These are phyloP conservation scores for Centruroides vittatus DNA, from an alignment of 1,140 invertebrate genomes.

Conservation along the genomic window DNA sequence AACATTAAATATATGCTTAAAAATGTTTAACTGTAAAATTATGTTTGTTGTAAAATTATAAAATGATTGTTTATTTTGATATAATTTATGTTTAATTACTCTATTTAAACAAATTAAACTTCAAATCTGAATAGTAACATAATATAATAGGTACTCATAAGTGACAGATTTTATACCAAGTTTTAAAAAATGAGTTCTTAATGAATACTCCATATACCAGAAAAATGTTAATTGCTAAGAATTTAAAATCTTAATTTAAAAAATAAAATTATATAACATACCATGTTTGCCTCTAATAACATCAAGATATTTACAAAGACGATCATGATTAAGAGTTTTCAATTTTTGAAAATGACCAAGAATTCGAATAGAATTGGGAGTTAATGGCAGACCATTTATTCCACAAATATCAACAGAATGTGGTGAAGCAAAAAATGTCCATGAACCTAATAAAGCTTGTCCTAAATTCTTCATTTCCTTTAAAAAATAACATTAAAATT, in stretches of 20 bases:
- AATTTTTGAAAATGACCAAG: constrained; percentile 72
- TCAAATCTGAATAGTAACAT: too few species aligned
- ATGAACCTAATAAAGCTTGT: constrained; percentile 4
- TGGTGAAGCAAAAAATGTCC: constrained; percentile 16
- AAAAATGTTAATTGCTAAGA: background rate
- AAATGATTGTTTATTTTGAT: too few species aligned
- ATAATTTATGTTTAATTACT: too few species aligned
- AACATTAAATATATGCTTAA: too few species aligned
- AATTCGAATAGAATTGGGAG: constrained; percentile 90
- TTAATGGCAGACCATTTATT: constrained; percentile 85
- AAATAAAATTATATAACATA: constrained; percentile 30
- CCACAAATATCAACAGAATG: constrained; percentile 76
- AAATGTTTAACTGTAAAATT: too few species aligned
- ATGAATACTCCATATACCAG: background rate
- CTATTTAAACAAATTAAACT: too few species aligned
- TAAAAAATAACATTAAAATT: too few species aligned
- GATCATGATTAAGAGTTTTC: constrained; percentile 58
- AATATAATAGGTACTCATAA: too few species aligned
- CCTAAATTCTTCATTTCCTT: too few species aligned
- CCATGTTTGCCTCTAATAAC: constrained; percentile 87
- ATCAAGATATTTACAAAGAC: constrained; percentile 79
- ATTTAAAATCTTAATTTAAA: background rate
- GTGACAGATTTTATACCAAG: too few species aligned
- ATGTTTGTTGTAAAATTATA: too few species aligned
- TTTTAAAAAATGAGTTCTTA: background rate